A percentile compares a stretch with the other conserved stretches of the same genome.
Evolutionary conservation across 2,113 vertebrate genomes (phyloP).

Genomic region (Lates calcarifer): DNA sequence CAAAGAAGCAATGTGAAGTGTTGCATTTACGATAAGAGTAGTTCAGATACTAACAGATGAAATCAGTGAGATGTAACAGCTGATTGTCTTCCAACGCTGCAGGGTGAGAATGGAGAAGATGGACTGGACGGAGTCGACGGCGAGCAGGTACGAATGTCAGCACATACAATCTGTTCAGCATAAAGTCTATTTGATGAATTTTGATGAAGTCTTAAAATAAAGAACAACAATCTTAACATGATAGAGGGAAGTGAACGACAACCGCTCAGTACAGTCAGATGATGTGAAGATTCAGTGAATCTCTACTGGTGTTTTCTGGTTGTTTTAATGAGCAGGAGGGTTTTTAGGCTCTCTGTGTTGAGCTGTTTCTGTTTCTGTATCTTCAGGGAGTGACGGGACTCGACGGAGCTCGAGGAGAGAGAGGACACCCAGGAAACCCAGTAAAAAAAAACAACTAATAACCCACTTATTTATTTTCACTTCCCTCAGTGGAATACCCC

Average conservation of each 20-base stretch:
- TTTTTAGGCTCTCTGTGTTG: not conserved
- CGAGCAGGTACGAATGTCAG: slow-evolving; percentile 79
- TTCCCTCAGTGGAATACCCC: not conserved
- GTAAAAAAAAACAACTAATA: slow-evolving; percentile 71
- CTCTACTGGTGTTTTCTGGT: too few relatives aligned
- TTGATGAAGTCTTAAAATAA: too few relatives aligned
- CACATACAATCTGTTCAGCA: too few relatives aligned
- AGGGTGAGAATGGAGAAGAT: slow-evolving; percentile 85
- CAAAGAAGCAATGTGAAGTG: not conserved
- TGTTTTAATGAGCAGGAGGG: too few relatives aligned
- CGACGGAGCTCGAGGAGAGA: slow-evolving; percentile 81
- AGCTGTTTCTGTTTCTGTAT: slow-evolving; percentile 29
- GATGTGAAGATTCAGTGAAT: too few relatives aligned
- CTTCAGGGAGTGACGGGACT: slow-evolving; percentile 84
- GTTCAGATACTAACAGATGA: not conserved
- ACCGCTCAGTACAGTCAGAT: too few relatives aligned
- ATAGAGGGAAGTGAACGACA: too few relatives aligned
- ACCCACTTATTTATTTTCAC: not conserved
- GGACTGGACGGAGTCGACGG: slow-evolving; percentile 83
- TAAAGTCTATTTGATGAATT: too few relatives aligned
- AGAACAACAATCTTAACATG: too few relatives aligned
- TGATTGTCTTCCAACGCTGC: slow-evolving; percentile 29
- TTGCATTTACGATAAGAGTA: not conserved
- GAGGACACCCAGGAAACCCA: slow-evolving; percentile 82
- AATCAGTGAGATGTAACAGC: not conserved